Evolutionary conservation across 2,113 vertebrate genomes (phyloP).

Genomic region (Meriones unguiculatus): DNA sequence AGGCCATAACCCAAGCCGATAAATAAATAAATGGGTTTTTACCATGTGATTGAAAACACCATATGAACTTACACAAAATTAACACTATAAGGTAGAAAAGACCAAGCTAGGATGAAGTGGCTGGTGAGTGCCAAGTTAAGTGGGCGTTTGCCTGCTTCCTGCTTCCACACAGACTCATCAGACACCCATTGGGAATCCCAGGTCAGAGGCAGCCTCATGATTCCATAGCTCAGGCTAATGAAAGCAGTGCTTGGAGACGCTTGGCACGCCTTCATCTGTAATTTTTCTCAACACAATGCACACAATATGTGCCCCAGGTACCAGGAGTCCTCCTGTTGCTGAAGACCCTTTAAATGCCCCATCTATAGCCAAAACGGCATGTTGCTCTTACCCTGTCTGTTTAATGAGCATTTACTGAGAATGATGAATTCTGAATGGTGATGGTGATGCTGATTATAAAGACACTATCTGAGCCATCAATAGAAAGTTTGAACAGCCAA

Average conservation of each 20-base stretch:
- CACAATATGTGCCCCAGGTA: not conserved
- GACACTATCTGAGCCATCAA: not conserved
- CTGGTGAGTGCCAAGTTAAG: not conserved
- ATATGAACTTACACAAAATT: not conserved
- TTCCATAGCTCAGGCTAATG: not conserved
- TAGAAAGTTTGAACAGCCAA: not conserved
- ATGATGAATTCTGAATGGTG: not conserved
- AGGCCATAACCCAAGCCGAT: not conserved
- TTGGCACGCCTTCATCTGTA: not conserved
- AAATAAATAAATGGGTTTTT: not conserved
- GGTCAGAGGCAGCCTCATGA: not conserved
- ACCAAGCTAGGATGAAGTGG: not conserved
- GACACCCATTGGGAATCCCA: not conserved
- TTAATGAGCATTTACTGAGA: not conserved
- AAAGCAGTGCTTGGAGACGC: not conserved
- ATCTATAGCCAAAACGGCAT: not conserved
- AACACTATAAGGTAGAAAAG: not conserved
- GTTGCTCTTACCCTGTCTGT: not conserved
- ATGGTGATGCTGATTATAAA: not conserved
- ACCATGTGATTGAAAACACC: not conserved
- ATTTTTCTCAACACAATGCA: not conserved
- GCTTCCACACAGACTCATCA: not conserved
- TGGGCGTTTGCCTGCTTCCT: not conserved
- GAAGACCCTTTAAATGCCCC: not conserved
- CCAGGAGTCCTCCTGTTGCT: too few relatives aligned